These are phyloP conservation scores for Psilopogon haemacephalus DNA, from an alignment of 2,113 vertebrate genomes.

Conservation along the genomic window DNA sequence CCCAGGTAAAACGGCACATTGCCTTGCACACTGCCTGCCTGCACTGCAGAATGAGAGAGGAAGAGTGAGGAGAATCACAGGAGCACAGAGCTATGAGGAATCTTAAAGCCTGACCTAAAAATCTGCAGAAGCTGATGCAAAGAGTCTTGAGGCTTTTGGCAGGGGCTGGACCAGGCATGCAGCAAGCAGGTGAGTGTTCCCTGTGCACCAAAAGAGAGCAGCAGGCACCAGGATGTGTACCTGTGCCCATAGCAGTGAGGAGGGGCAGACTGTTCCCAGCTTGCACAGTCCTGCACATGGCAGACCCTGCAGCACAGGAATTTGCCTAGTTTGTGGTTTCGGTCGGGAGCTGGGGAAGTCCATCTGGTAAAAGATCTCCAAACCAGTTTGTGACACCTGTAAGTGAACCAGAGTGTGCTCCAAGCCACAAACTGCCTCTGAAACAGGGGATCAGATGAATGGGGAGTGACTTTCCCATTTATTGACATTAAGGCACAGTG, in stretches of 20 bases:
- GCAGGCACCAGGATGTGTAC: not conserved
- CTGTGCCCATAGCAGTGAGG: not conserved
- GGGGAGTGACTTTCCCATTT: not conserved
- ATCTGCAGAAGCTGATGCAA: not conserved
- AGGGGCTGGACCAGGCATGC: not conserved
- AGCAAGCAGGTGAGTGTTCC: fast-evolving
- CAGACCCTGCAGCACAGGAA: not conserved
- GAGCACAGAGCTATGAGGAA: not conserved
- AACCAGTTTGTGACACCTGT: not conserved
- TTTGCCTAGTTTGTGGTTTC: not conserved
- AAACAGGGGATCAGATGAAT: not conserved
- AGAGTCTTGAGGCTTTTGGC: not conserved
- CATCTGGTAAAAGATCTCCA: not conserved
- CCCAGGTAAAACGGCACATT: conserved; percentile 24
- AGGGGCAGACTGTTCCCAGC: not conserved
- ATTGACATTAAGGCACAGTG: not conserved
- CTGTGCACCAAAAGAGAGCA: not conserved
- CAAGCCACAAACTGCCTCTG: not conserved
- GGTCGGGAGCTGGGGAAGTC: not conserved
- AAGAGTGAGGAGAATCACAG: not conserved
- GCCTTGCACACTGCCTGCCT: not conserved
- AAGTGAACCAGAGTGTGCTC: not conserved
- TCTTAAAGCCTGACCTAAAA: conserved; percentile 12
- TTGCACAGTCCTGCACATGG: not conserved
- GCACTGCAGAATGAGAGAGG: not conserved